A percentile compares a stretch with the other conserved stretches of the same genome.
Evolutionary conservation across 2,888 invertebrate genomes (phyloP).

Genomic region (Drosophila cracens): DNA sequence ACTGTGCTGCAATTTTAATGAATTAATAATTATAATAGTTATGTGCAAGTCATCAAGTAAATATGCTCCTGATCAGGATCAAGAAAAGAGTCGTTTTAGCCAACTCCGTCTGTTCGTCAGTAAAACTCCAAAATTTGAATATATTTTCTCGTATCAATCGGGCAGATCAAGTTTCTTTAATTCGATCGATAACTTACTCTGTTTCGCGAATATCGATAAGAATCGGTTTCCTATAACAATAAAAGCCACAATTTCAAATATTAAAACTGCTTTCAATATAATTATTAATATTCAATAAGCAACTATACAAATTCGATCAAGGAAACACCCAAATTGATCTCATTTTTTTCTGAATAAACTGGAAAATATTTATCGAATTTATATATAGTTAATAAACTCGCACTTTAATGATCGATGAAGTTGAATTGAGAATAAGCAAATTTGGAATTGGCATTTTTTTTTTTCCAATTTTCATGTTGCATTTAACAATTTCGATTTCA

Average conservation of each 20-base stretch:
- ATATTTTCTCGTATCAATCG: background rate
- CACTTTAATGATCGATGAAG: background rate
- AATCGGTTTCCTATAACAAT: background rate
- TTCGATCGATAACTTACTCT: no score
- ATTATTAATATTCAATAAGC: no score
- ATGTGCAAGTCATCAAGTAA: background rate
- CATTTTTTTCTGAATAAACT: background rate
- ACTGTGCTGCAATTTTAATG: no score
- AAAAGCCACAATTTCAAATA: background rate
- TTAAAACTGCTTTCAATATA: no score
- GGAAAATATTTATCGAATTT: background rate
- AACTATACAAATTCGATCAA: background rate
- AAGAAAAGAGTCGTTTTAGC: background rate
- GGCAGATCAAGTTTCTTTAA: no score
- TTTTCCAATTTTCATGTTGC: background rate
- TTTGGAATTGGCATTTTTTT: background rate
- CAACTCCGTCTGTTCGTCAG: background rate
- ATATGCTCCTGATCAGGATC: background rate
- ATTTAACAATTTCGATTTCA: slow-evolving; percentile 60
- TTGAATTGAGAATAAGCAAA: background rate
- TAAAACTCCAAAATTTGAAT: background rate
- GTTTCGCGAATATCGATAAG: background rate
- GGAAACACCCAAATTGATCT: background rate
- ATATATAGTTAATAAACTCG: no score
- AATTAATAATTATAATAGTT: background rate